A percentile compares a stretch with the other conserved stretches of the same genome.
Evolutionary conservation across 2,888 invertebrate genomes (phyloP).

Genomic region (Allygus modestus): DNA sequence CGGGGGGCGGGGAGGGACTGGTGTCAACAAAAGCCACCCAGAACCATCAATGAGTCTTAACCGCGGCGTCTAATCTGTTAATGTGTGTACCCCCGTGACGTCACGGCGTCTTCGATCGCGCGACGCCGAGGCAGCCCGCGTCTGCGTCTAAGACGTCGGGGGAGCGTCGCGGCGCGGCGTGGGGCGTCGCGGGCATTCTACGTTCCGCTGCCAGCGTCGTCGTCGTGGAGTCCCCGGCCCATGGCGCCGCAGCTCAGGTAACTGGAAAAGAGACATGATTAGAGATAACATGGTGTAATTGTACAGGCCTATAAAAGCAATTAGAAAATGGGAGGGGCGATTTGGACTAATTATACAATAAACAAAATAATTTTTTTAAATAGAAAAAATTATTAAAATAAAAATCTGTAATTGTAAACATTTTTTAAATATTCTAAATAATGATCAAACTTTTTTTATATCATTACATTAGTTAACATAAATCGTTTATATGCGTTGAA

Average conservation of each 20-base stretch:
- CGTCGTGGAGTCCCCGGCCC: neutral
- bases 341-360: too few species aligned
- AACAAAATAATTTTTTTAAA: too few species aligned
- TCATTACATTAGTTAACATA: too few species aligned
- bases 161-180: neutral
- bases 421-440: too few species aligned
- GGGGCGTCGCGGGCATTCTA: neutral
- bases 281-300: too few species aligned
- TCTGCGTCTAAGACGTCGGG: conserved; percentile 39
- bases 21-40: conserved; percentile 10
- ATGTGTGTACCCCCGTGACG: conserved; percentile 48
- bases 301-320: too few species aligned
- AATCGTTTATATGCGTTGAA: too few species aligned
- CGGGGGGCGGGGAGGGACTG: neutral
- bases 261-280: conserved; percentile 1
- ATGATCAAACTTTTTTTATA: too few species aligned
- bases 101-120: conserved; percentile 49
- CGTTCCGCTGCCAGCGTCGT: neutral
- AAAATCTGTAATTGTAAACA: too few species aligned
- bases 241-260: neutral
- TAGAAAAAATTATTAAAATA: too few species aligned
- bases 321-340: too few species aligned
- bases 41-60: conserved; percentile 44
- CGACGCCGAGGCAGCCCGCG: neutral
- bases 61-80: conserved; percentile 48